These are phyloP conservation scores for Heliothis subflexa DNA, from an alignment of 1,140 invertebrate species.

Conservation along the genomic window DNA sequence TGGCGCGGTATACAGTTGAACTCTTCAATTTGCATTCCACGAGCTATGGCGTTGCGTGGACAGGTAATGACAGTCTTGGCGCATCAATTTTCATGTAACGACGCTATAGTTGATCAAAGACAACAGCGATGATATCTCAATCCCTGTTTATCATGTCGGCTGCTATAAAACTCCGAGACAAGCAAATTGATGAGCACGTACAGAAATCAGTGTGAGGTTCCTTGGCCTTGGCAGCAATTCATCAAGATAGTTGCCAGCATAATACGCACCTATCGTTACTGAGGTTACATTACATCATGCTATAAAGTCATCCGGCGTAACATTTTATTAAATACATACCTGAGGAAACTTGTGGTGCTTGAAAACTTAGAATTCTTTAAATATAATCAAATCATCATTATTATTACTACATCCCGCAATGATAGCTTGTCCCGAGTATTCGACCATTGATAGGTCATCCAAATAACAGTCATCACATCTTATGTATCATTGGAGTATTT, in stretches of 20 bases:
- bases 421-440: too few species aligned
- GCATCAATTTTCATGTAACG: constrained; percentile 6
- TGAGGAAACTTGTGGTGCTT: not conserved
- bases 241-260: constrained; percentile 49
- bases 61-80: not conserved
- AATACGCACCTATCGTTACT: constrained; percentile 45
- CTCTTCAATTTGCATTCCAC: constrained; percentile 23
- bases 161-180: not conserved
- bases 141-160: not conserved
- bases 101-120: not conserved
- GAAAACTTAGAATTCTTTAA: not conserved
- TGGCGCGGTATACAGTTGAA: not conserved
- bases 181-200: constrained; percentile 24
- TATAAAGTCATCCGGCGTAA: constrained; percentile 52
- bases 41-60: not conserved
- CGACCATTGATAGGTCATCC: too few species aligned
- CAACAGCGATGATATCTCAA: constrained; percentile 2
- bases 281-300: constrained; percentile 54
- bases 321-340: constrained; percentile 10
- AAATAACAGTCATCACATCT: too few species aligned
- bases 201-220: constrained; percentile 43
- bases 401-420: too few species aligned
- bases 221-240: constrained; percentile 55
- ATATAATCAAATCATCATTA: too few species aligned
- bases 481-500: too few species aligned